Conservation (phyloP, 2,113 vertebrate genomes). For the Neotoma lepida region DNA sequence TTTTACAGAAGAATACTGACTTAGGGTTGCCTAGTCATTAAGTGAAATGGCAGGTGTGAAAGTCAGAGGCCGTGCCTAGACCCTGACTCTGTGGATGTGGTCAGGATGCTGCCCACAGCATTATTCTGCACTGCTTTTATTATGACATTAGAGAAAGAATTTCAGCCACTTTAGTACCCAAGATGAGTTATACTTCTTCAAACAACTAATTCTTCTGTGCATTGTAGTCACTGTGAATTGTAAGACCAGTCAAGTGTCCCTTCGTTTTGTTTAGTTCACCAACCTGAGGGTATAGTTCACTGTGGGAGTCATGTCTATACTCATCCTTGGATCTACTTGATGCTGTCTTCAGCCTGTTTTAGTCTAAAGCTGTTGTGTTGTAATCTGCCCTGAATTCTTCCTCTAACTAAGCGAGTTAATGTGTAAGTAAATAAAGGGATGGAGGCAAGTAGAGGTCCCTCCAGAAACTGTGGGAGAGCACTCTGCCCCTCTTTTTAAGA, state of each 20-base stretch:
- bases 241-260: background rate
- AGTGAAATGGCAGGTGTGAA: background rate
- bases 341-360: background rate
- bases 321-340: background rate
- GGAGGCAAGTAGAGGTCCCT: background rate
- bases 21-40: background rate
- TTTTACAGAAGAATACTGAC: background rate
- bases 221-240: background rate
- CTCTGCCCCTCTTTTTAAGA: background rate
- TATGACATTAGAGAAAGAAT: background rate
- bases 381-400: background rate
- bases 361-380: background rate
- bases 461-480: background rate
- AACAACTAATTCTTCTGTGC: background rate
- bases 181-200: background rate
- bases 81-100: no score
- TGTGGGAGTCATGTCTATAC: background rate
- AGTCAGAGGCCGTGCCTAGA: background rate
- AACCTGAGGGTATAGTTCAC: background rate
- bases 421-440: background rate
- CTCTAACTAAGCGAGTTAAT: background rate
- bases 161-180: background rate
- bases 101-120: background rate
- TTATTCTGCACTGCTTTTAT: background rate
- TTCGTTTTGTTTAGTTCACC: background rate